Base-by-base conservation (phyloP, 2,797 vertebrate species). In the Myripristis jacobus region DNA sequence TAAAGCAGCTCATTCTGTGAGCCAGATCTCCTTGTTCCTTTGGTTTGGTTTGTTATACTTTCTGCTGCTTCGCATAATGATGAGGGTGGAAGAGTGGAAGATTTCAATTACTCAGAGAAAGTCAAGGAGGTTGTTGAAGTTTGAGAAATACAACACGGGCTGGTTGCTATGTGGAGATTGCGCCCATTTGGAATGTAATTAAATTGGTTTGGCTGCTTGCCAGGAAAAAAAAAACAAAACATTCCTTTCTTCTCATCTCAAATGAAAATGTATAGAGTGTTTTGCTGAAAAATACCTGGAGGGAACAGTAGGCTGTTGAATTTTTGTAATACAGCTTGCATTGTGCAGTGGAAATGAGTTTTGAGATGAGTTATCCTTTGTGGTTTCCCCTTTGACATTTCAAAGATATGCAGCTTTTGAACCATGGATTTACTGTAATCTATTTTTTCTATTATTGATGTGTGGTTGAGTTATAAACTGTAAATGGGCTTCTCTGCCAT, bases 321-420 rank as follows among this genome's bases (percentile, higher is more conserved):
- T 92, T 89, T 93, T 91, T 93, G 89, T 89, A 89, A 89, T 89
- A 88, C 84, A 90, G 88, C 83, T 69, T 74, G 87, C 92, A 86
- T 83, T 85, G 88, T 92, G 83, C 85, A 85, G 90, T 88, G 82
- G 87, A 92, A 93, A 94, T 94, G 88, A 92, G 89, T 94, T 93
- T 90, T 85, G 88, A 90, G 91, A 92, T 90, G 88, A 93, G 85
- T 93, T 92, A 90, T 92, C 89, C 89, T 85, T 78, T 84, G 89
- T 85, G 91, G 86, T 87, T 89, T 90, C 86, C 85, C 85, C 87
- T 92, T 92, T 93, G 92, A 94, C 94, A 93, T 94, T 94, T 94
- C 86, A 87, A 89, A 92, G 91, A 89, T 90, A 91, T 92, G 91
- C 82, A 80, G 88, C 85, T 88, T 89, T 88, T 89, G 88, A 92